Conservation (phyloP, 2,888 invertebrate species). For the Campoplex nolae region DNA sequence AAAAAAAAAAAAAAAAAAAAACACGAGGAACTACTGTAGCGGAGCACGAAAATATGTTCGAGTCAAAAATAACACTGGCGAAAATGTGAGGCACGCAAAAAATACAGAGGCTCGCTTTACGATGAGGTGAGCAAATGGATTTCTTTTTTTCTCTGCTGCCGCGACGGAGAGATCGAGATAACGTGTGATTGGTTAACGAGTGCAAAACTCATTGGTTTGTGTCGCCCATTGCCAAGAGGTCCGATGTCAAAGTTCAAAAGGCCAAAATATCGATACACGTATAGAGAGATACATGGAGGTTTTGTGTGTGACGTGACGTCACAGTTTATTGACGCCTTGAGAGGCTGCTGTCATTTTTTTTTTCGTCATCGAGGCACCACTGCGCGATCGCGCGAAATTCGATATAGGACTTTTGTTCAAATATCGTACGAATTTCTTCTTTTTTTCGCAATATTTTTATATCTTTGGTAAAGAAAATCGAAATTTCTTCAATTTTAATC, state of each 20-base stretch:
- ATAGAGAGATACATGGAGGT: conserved; percentile 15
- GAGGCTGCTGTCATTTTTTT: too few relatives aligned
- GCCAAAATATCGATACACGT: neutral
- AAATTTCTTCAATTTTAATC: too few relatives aligned
- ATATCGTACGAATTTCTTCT: too few relatives aligned
- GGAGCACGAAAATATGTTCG: neutral
- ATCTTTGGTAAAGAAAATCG: too few relatives aligned
- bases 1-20: neutral
- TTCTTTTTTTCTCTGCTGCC: neutral
- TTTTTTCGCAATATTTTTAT: too few relatives aligned
- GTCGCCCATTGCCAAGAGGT: conserved; percentile 34
- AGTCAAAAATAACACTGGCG: neutral
- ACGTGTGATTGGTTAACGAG: conserved; percentile 23
- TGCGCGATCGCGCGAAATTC: too few relatives aligned
- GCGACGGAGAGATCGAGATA: neutral
- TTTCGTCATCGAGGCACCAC: too few relatives aligned
- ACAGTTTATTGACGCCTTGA: too few relatives aligned
- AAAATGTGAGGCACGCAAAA: neutral
- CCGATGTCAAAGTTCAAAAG: conserved; percentile 8
- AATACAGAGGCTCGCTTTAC: neutral
- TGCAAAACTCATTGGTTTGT: conserved; percentile 14
- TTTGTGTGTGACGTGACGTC: neutral
- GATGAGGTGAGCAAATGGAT: conserved; percentile 4
- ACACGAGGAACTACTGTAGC: neutral
- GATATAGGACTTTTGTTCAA: too few relatives aligned